phyloP scores from a whole-genome alignment of 1,140 invertebrate species.

The Conopomorpha cramerella region DNA sequence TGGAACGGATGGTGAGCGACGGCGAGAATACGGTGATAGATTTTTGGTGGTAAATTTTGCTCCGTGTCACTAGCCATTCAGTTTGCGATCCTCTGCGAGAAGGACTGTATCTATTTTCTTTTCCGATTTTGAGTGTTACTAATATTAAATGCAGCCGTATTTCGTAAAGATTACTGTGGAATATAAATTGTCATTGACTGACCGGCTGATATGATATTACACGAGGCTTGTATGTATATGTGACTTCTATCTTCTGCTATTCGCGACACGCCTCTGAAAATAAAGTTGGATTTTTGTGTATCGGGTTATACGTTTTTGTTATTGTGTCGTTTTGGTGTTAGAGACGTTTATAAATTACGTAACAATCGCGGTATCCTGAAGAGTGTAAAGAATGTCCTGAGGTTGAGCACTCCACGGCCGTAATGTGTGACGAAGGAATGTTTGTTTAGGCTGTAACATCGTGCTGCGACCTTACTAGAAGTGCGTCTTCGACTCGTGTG shows the following conservation, averaged over 20 bases:
- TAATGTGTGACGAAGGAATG: constrained; percentile 59
- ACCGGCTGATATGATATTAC: constrained; percentile 61
- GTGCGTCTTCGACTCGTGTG: constrained; percentile 46
- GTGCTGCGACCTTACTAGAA: constrained; percentile 47
- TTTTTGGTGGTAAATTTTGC: constrained; percentile 59
- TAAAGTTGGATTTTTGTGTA: constrained; percentile 52
- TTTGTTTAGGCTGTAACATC: constrained; percentile 58
- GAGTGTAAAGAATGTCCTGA: constrained; percentile 57
- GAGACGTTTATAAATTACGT: constrained; percentile 55
- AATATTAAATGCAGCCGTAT: constrained; percentile 29
- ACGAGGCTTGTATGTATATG: constrained; percentile 60
- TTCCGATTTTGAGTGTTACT: constrained; percentile 36
- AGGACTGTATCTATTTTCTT: constrained; percentile 35
- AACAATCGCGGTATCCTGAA: constrained; percentile 56
- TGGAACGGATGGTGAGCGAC: constrained; percentile 55
- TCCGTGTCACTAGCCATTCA: constrained; percentile 51
- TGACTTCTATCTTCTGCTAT: constrained; percentile 55
- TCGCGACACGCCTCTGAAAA: constrained; percentile 59
- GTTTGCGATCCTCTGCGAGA: constrained; percentile 35
- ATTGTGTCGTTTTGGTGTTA: constrained; percentile 54
- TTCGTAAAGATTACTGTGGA: constrained; percentile 33
- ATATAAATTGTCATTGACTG: constrained; percentile 58
- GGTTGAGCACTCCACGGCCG: constrained; percentile 55
- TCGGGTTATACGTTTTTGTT: constrained; percentile 48
- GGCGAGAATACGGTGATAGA: constrained; percentile 59